These are phyloP conservation scores for Cirrhinus mrigala DNA, from an alignment of 2,797 vertebrate species.

Conservation along the genomic window DNA sequence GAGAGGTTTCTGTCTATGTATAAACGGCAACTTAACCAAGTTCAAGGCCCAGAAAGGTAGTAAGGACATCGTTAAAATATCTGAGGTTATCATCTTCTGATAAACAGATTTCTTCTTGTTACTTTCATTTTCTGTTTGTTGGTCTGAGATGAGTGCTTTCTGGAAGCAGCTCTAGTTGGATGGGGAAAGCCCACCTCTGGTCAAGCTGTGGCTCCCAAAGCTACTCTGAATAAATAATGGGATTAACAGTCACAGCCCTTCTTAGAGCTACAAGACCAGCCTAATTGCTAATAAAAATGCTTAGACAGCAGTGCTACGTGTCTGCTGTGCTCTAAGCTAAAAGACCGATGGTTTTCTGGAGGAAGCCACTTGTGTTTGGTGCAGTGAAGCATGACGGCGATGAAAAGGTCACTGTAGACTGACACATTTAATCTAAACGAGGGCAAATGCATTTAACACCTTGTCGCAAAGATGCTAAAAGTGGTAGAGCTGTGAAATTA, in stretches of 20 bases:
- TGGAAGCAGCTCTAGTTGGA: conserved; percentile 1
- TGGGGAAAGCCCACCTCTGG: conserved; percentile 29
- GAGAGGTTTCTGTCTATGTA: too few relatives aligned
- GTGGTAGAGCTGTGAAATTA: not conserved
- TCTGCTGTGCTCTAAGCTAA: not conserved
- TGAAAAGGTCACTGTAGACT: conserved; percentile 24
- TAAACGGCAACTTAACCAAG: too few relatives aligned
- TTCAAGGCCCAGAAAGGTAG: too few relatives aligned
- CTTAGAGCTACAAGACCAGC: conserved; percentile 1
- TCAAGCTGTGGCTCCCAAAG: conserved; percentile 19
- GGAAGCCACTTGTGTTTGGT: conserved; percentile 24
- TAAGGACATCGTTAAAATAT: too few relatives aligned
- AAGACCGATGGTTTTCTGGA: not conserved
- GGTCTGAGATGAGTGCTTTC: not conserved
- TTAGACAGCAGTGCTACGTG: conserved; percentile 1
- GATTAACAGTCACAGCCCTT: conserved; percentile 32
- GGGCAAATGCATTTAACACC: conserved; percentile 23
- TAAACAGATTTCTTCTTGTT: not conserved
- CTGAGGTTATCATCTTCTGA: not conserved
- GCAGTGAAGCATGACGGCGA: not conserved
- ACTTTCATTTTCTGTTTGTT: not conserved
- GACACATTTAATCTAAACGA: conserved; percentile 20
- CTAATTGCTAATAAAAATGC: conserved; percentile 45
- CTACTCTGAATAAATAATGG: conserved; percentile 39
- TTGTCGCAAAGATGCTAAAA: conserved; percentile 31